A percentile compares a stretch with the other conserved stretches of the same genome.
Conservation (phyloP, 1,140 invertebrate species). For the Goniozus legneri region DNA sequence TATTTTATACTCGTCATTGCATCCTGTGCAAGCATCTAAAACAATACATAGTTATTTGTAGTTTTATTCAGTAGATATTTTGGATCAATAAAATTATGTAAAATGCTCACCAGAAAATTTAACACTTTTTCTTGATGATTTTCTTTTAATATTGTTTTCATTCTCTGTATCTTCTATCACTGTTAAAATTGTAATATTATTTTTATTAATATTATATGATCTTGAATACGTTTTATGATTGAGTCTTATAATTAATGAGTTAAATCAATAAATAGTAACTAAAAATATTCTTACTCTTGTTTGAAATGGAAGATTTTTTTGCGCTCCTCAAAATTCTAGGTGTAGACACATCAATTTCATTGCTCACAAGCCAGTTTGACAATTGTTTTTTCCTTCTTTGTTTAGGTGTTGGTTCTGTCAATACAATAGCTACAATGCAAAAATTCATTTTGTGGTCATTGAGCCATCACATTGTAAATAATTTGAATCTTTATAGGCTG, state of each 20-base stretch:
- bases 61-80: neutral
- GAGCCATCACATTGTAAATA: too few species aligned
- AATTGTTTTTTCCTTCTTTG: too few species aligned
- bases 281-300: neutral
- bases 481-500: too few species aligned
- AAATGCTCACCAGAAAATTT: neutral
- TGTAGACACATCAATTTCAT: too few species aligned
- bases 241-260: neutral
- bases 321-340: too few species aligned
- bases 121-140: neutral
- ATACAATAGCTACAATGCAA: too few species aligned
- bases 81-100: neutral
- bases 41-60: neutral
- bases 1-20: too few species aligned
- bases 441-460: too few species aligned
- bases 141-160: neutral
- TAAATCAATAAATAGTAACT: neutral
- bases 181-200: neutral
- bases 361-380: too few species aligned
- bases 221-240: neutral
- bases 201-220: neutral
- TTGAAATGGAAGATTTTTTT: neutral
- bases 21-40: neutral
- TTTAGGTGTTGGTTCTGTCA: too few species aligned
- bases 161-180: neutral